These are phyloP conservation scores for Anolis sagrei DNA, from an alignment of 2,113 vertebrate species.

Conservation along the genomic window DNA sequence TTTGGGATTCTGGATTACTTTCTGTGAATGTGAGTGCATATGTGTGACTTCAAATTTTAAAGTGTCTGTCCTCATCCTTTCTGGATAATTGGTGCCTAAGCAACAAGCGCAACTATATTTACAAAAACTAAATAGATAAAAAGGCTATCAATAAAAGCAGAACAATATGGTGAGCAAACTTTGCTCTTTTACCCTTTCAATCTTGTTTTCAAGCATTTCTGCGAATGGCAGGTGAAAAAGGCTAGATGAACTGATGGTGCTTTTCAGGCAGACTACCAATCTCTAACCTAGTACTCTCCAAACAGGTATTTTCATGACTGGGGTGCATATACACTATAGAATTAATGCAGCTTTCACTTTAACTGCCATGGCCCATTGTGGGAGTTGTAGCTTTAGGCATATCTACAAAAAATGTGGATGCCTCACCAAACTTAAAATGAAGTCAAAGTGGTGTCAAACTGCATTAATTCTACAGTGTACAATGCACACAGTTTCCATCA, in stretches of 20 bases:
- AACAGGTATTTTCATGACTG: neutral
- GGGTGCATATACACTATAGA: no score
- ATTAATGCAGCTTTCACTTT: no score
- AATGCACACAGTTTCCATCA: neutral
- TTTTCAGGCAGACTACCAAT: slow-evolving; percentile 20
- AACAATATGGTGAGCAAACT: neutral
- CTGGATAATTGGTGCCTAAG: neutral
- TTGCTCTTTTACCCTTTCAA: no score
- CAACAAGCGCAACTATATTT: neutral
- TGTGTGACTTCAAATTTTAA: neutral
- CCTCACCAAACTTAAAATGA: no score
- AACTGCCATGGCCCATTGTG: no score
- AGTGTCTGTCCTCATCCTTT: neutral
- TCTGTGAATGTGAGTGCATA: neutral
- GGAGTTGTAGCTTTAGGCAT: no score
- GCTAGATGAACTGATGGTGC: neutral
- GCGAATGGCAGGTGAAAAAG: neutral
- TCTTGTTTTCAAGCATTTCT: no score
- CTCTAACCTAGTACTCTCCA: neutral
- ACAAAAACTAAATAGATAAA: neutral
- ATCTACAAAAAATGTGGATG: no score
- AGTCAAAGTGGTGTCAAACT: no score
- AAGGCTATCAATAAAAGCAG: neutral
- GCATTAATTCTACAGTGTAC: no score
- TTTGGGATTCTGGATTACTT: slow-evolving; percentile 34